Conservation (phyloP, 2,113 vertebrate genomes). For the Antechinus flavipes region DNA sequence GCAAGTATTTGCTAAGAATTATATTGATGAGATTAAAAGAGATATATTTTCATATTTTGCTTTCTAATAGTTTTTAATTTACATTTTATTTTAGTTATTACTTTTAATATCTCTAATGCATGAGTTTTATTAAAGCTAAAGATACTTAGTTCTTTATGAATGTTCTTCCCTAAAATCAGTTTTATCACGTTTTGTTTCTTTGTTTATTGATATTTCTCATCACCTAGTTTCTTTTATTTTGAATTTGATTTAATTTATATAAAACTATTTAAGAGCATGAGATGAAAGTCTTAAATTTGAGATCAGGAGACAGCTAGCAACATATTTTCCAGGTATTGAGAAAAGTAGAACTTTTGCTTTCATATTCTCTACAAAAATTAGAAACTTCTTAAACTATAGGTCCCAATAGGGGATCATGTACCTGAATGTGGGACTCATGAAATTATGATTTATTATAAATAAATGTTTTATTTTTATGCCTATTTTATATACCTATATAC, state of each 20-base stretch:
- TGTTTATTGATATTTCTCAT: neutral
- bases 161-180: neutral
- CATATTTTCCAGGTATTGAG: neutral
- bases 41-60: conserved; percentile 26
- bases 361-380: neutral
- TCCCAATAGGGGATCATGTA: too few species aligned
- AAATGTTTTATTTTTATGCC: too few species aligned
- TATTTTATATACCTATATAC: too few species aligned
- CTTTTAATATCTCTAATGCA: conserved; percentile 32
- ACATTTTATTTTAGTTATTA: conserved; percentile 38
- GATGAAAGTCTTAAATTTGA: neutral
- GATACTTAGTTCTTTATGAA: conserved; percentile 10
- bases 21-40: conserved; percentile 27
- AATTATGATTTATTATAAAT: too few species aligned
- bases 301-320: neutral
- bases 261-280: neutral
- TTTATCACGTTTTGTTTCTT: neutral
- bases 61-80: conserved; percentile 50
- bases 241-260: neutral
- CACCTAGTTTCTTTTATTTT: neutral
- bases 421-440: too few species aligned
- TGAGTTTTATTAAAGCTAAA: conserved; percentile 37
- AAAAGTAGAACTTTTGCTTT: neutral
- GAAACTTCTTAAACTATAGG: neutral
- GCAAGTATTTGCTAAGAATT: conserved; percentile 7